Percentiles rank a stretch among this genome's conserved stretches.
Evolutionary conservation across 2,888 invertebrate genomes (phyloP).

Genomic region (Omphaloscelis lunosa): DNA sequence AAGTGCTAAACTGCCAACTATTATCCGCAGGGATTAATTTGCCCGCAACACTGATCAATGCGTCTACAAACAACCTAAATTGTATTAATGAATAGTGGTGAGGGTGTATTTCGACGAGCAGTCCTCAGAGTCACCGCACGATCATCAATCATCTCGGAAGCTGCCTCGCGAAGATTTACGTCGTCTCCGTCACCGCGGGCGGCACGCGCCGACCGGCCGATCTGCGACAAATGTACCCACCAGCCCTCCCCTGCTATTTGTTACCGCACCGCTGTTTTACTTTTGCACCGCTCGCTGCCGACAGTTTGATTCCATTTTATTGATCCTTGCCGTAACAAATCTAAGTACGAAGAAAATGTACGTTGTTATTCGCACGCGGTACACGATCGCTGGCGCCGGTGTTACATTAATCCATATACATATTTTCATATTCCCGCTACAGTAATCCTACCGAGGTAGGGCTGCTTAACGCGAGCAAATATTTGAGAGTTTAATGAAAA

Average conservation of each 20-base stretch:
- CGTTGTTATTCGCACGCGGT: constrained; percentile 79
- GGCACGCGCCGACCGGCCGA: constrained; percentile 63
- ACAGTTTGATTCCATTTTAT: constrained; percentile 79
- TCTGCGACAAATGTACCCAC: constrained; percentile 75
- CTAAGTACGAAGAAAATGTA: constrained; percentile 77
- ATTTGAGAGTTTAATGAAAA: constrained; percentile 88
- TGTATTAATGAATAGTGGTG: constrained; percentile 67
- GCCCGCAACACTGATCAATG: constrained; percentile 75
- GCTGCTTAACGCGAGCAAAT: constrained; percentile 83
- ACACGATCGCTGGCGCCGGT: constrained; percentile 73
- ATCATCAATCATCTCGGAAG: constrained; percentile 81
- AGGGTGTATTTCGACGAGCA: constrained; percentile 71
- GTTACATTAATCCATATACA: constrained; percentile 81
- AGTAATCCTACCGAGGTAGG: constrained; percentile 78
- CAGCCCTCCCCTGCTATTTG: constrained; percentile 69
- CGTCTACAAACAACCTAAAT: constrained; percentile 70
- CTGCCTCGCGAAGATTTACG: constrained; percentile 74
- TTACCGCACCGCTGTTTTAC: constrained; percentile 77
- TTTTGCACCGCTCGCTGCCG: constrained; percentile 74
- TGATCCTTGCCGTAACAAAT: constrained; percentile 79
- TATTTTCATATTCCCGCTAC: constrained; percentile 83
- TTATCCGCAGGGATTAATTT: constrained; percentile 78
- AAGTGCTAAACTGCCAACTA: constrained; percentile 66
- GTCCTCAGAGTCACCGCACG: constrained; percentile 73
- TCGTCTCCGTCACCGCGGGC: constrained; percentile 64